These are phyloP conservation scores for Megaleporinus macrocephalus DNA, from an alignment of 2,113 vertebrate genomes.

Conservation along the genomic window DNA sequence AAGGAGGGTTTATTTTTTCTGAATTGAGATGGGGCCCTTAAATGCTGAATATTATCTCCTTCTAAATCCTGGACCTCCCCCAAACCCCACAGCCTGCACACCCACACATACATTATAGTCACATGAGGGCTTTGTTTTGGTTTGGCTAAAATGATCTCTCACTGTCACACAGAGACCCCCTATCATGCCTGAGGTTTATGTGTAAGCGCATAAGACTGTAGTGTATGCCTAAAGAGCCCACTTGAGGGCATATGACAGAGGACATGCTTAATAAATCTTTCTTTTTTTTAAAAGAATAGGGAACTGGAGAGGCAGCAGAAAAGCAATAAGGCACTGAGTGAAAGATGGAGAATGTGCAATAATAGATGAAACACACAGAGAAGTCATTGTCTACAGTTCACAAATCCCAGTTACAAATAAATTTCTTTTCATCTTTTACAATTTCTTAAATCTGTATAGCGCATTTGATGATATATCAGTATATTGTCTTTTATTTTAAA, in stretches of 20 bases:
- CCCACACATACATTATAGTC: conserved; percentile 27
- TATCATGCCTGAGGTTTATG: conserved; percentile 52
- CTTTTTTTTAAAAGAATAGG: background rate
- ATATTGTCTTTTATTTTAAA: no score
- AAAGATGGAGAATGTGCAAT: background rate
- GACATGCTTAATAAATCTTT: background rate
- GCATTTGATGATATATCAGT: no score
- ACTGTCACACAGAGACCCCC: conserved; percentile 68
- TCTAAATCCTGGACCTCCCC: background rate
- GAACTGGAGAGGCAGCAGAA: background rate
- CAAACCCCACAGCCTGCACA: background rate
- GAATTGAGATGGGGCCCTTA: background rate
- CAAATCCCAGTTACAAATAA: background rate
- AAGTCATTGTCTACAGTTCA: background rate
- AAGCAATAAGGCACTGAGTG: background rate
- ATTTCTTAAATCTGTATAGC: background rate
- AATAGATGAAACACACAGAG: background rate
- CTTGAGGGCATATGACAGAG: background rate
- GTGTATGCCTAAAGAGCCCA: conserved; percentile 5
- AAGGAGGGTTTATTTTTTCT: background rate
- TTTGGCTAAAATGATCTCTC: conserved; percentile 71
- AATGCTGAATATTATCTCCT: background rate
- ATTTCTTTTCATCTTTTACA: no score
- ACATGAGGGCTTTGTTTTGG: conserved; percentile 73
- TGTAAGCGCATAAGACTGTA: conserved; percentile 2